Evolutionary conservation across 2,797 vertebrate genomes (phyloP).

Genomic region (Sebastiscus albofasciatus): DNA sequence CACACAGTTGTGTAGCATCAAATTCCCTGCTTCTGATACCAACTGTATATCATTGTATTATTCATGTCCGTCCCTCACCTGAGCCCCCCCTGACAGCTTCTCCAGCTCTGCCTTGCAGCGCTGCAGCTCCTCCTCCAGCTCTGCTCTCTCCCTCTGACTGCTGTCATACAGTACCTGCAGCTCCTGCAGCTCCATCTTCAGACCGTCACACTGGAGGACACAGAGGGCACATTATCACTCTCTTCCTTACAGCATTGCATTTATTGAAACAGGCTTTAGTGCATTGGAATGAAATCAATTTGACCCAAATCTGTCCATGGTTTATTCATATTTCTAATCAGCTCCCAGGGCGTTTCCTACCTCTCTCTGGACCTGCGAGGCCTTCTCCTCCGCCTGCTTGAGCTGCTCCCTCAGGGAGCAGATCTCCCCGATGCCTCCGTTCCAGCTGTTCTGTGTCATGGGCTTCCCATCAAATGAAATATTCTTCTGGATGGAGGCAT

Average conservation of each 20-base stretch:
- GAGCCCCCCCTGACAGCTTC: constrained; percentile 77
- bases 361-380: constrained; percentile 82
- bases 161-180: constrained; percentile 85
- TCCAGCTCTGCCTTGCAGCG: constrained; percentile 90
- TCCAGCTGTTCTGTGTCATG: constrained; percentile 76
- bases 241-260: background rate
- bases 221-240: constrained; percentile 3
- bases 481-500: constrained; percentile 86
- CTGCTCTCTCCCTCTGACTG: constrained; percentile 85
- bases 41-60: background rate
- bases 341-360: background rate
- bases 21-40: background rate
- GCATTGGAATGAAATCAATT: background rate
- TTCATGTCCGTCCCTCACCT: constrained; percentile 72
- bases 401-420: constrained; percentile 85
- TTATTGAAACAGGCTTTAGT: background rate
- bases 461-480: constrained; percentile 86
- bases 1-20: background rate
- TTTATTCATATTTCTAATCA: background rate
- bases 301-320: background rate
- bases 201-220: constrained; percentile 80
- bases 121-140: constrained; percentile 87
- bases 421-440: constrained; percentile 81
- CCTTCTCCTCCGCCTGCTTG: constrained; percentile 85
- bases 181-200: constrained; percentile 84